Conservation (phyloP, 2,113 vertebrate species). For the western clawed frog (Xenopus tropicalis) region UCB_Xtro_10.0 CM004443.2:70280501-70281000, state of each 20-base stretch:
- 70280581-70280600: conserved; percentile 4
- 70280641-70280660: conserved; percentile 18
- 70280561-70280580: conserved; percentile 2
- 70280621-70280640: conserved; percentile 13
- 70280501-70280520: conserved; percentile 3
- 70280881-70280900: no score
- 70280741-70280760: neutral
- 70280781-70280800: no score
- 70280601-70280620: conserved; percentile 22
- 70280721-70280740: neutral
- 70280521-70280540: neutral
- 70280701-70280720: neutral
- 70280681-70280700: conserved; percentile 3
- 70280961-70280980: no score
- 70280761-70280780: neutral
- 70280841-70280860: no score
- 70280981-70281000: no score
- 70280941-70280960: no score
- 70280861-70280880: no score
- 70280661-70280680: conserved; percentile 3
- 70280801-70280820: no score
- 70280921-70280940: no score
- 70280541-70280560: neutral
- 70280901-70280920: no score
- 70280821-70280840: no score